Percentiles rank a stretch among this genome's conserved stretches.
Evolutionary conservation across 1,140 invertebrate species (phyloP).

Genomic region (Brachystomella parvula): DNA sequence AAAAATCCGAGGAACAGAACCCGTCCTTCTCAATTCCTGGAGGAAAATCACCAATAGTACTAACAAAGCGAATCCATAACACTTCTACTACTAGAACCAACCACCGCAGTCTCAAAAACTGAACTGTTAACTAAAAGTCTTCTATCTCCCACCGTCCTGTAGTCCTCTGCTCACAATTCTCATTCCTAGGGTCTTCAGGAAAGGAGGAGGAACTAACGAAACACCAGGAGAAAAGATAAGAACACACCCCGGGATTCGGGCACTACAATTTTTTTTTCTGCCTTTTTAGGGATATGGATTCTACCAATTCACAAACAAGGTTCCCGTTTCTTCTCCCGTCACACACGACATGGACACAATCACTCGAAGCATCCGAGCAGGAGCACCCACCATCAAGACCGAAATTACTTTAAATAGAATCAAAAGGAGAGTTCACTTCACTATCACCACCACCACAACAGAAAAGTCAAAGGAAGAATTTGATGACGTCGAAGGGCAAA

Average conservation of each 20-base stretch:
- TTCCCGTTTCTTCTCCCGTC: slow-evolving; percentile 43
- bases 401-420: background rate
- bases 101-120: background rate
- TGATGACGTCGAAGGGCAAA: slow-evolving; percentile 3
- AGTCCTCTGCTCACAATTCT: too few species aligned
- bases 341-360: slow-evolving; percentile 16
- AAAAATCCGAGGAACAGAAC: background rate
- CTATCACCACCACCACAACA: too few species aligned
- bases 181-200: background rate
- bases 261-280: background rate
- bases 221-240: background rate
- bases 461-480: background rate
- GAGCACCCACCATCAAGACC: background rate
- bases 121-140: background rate
- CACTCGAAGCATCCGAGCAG: slow-evolving; percentile 21
- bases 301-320: slow-evolving; percentile 22
- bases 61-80: background rate
- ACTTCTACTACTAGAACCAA: background rate
- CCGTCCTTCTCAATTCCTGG: too few species aligned
- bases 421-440: background rate
- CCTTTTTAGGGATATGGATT: slow-evolving; percentile 15
- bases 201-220: too few species aligned
- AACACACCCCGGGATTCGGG: slow-evolving; percentile 7
- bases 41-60: background rate
- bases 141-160: too few species aligned